A percentile compares a stretch with the other conserved stretches of the same genome.
Evolutionary conservation across 2,797 vertebrate genomes (phyloP).

Genomic region (Lagodon rhomboides): DNA sequence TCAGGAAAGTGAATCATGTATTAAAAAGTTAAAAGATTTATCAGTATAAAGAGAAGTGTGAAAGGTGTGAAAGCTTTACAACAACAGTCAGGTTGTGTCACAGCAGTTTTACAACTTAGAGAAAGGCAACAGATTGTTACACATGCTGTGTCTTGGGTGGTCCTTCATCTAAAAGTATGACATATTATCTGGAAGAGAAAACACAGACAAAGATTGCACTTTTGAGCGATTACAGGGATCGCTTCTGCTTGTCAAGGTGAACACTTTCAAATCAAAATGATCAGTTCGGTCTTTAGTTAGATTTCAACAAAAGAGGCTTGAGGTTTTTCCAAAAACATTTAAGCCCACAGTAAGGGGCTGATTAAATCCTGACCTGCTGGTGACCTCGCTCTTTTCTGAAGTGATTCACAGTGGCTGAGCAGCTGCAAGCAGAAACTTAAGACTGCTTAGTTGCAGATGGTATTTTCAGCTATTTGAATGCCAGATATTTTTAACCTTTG

Average conservation of each 20-base stretch:
- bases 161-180: constrained; percentile 88
- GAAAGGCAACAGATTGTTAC: constrained; percentile 79
- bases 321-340: neutral
- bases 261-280: constrained; percentile 38
- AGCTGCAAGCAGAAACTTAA: constrained; percentile 51
- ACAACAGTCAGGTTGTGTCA: constrained; percentile 69
- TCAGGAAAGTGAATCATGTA: constrained; percentile 63
- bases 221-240: constrained; percentile 65
- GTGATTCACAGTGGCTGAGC: neutral
- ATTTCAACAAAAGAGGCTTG: neutral
- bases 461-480: constrained; percentile 41
- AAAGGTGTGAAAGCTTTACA: constrained; percentile 76
- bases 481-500: constrained; percentile 41
- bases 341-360: neutral
- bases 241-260: constrained; percentile 38
- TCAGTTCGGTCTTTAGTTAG: constrained; percentile 21
- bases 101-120: constrained; percentile 75
- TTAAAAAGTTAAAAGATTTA: constrained; percentile 73
- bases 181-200: constrained; percentile 88
- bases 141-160: constrained; percentile 75
- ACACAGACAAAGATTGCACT: constrained; percentile 80
- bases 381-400: neutral
- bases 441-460: constrained; percentile 9
- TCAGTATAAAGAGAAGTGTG: constrained; percentile 70
- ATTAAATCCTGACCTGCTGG: constrained; percentile 5